Conservation (phyloP, 2,113 vertebrate genomes). For the Haemorhous mexicanus region DNA sequence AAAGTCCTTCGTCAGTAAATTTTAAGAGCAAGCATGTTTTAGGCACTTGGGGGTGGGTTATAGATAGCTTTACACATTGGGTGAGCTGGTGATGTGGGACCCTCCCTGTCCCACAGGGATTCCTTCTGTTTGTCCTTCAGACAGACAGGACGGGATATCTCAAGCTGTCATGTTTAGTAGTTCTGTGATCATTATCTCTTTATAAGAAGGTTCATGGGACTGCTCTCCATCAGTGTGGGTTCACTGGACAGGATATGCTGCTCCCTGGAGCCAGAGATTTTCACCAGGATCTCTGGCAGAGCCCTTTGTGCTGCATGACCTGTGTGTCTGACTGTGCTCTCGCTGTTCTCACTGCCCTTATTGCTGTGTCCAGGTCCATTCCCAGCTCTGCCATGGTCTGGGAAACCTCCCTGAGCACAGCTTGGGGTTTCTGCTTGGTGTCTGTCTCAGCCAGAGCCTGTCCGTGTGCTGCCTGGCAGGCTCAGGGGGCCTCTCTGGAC, state of each 20-base stretch:
- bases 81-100: neutral
- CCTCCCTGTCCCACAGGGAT: neutral
- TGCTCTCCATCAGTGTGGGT: neutral
- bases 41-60: neutral
- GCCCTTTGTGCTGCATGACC: neutral
- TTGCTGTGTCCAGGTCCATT: neutral
- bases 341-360: neutral
- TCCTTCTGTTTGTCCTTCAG: neutral
- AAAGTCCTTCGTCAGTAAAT: neutral
- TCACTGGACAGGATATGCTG: neutral
- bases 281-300: neutral
- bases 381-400: neutral
- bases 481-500: neutral
- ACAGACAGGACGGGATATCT: neutral
- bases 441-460: neutral
- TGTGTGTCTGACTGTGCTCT: neutral
- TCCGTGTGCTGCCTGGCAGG: accelerated
- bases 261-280: neutral
- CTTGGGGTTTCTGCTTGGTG: neutral
- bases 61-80: neutral
- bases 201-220: accelerated
- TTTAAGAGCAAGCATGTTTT: neutral
- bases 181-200: accelerated
- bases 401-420: neutral
- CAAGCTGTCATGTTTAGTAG: neutral